Evolutionary conservation across 2,888 invertebrate species (phyloP).

Genomic region (Limenitis camilla): DNA sequence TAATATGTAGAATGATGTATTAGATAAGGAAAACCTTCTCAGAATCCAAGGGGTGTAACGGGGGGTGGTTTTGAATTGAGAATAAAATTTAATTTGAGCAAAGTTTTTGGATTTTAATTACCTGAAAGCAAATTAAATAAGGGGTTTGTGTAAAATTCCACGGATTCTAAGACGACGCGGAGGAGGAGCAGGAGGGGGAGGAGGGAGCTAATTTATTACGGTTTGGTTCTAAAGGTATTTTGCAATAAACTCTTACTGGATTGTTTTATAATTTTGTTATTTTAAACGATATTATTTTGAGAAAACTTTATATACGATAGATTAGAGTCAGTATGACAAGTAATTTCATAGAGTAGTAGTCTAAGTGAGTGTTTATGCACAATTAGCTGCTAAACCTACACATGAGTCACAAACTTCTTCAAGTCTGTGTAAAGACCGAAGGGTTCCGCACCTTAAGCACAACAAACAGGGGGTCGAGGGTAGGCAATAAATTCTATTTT

Average conservation of each 20-base stretch:
- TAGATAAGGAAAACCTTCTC: too few species aligned
- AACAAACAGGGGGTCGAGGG: slow-evolving; percentile 49
- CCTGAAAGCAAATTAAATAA: slow-evolving; percentile 70
- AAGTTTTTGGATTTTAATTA: slow-evolving; percentile 74
- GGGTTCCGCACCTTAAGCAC: slow-evolving; percentile 26
- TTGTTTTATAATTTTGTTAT: slow-evolving; percentile 3
- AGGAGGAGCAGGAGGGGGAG: slow-evolving; percentile 14
- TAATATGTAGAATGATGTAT: background rate
- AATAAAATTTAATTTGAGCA: slow-evolving; percentile 70
- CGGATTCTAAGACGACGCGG: slow-evolving; percentile 20
- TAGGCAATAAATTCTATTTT: slow-evolving; percentile 69
- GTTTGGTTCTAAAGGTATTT: slow-evolving; percentile 16
- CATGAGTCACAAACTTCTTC: background rate
- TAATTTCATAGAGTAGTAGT: too few species aligned
- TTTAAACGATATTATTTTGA: too few species aligned
- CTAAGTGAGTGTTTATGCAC: too few species aligned
- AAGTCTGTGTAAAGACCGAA: background rate
- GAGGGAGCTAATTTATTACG: slow-evolving; percentile 21
- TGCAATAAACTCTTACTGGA: slow-evolving; percentile 14
- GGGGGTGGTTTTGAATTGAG: slow-evolving; percentile 20
- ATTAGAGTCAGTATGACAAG: too few species aligned
- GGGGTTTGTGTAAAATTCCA: slow-evolving; percentile 28
- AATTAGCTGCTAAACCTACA: too few species aligned
- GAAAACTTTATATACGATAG: too few species aligned
- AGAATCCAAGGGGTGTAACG: too few species aligned